Conservation (phyloP, 2,888 invertebrate species). For the Clistopyga incitator region DNA sequence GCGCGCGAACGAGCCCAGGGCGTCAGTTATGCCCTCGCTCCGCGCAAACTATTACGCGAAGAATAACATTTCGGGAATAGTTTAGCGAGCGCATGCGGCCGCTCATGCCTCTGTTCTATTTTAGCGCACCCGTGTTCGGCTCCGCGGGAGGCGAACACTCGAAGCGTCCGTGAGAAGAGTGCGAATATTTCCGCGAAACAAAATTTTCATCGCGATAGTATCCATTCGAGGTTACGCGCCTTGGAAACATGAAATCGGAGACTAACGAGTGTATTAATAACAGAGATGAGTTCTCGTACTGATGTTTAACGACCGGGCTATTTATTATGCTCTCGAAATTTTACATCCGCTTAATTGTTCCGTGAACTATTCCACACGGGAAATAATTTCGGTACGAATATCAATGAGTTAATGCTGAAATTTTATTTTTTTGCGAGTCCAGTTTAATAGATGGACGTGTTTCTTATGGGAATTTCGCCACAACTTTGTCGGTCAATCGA, state of each 20-base stretch:
- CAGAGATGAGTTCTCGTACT: too few species aligned
- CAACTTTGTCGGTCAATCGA: too few species aligned
- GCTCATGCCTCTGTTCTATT: conserved; percentile 61
- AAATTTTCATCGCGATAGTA: conserved; percentile 19
- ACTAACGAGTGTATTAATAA: not conserved
- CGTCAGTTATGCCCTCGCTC: conserved; percentile 19
- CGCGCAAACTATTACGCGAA: conserved; percentile 58
- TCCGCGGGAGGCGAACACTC: conserved; percentile 44
- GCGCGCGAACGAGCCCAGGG: conserved; percentile 1
- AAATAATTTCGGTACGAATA: too few species aligned
- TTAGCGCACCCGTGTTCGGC: conserved; percentile 44
- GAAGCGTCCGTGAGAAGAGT: not conserved
- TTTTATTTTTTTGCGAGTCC: too few species aligned
- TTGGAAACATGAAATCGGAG: not conserved
- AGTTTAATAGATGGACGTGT: too few species aligned
- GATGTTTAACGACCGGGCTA: too few species aligned
- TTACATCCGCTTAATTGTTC: too few species aligned
- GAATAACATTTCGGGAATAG: conserved; percentile 67
- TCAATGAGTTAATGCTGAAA: too few species aligned
- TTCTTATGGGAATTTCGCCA: too few species aligned
- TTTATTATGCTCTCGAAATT: too few species aligned
- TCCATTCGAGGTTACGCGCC: not conserved
- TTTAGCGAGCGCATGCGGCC: conserved; percentile 55
- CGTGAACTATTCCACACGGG: too few species aligned
- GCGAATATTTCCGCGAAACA: not conserved